Conservation (phyloP, 2,888 invertebrate genomes). For the Drosophila putrida region DNA sequence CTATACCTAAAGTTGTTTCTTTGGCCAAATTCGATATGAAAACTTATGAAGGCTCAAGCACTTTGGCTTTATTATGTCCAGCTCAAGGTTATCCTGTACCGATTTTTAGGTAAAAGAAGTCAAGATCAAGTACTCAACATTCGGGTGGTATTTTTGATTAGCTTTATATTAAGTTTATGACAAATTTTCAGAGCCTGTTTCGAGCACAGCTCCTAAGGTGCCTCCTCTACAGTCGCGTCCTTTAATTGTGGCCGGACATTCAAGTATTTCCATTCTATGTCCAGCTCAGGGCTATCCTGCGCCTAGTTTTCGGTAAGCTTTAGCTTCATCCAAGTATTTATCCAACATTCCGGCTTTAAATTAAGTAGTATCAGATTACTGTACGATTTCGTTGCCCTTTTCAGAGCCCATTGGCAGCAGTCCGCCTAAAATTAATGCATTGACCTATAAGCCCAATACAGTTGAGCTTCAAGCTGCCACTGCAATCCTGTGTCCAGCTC, state of each 20-base stretch:
- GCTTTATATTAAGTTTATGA: background rate
- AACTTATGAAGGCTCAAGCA: slow-evolving; percentile 63
- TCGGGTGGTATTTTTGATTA: slow-evolving; percentile 35
- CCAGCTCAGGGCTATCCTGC: slow-evolving; percentile 92
- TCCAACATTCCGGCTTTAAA: slow-evolving; percentile 34
- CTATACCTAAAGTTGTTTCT: slow-evolving; percentile 89
- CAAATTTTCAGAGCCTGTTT: slow-evolving; percentile 86
- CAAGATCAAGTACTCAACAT: slow-evolving; percentile 17
- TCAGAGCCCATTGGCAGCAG: slow-evolving; percentile 87
- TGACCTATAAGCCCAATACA: slow-evolving; percentile 85
- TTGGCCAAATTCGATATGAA: slow-evolving; percentile 85
- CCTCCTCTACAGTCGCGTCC: slow-evolving; percentile 86
- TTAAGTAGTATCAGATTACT: background rate
- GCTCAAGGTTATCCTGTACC: slow-evolving; percentile 87
- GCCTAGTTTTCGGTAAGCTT: slow-evolving; percentile 89
- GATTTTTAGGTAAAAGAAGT: slow-evolving; percentile 85
- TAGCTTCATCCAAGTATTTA: too few relatives aligned
- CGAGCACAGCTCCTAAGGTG: slow-evolving; percentile 87
- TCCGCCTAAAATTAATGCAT: slow-evolving; percentile 86
- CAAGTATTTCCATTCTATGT: slow-evolving; percentile 89
- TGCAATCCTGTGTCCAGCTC: slow-evolving; percentile 91
- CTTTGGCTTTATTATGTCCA: slow-evolving; percentile 84
- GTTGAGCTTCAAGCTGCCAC: slow-evolving; percentile 86
- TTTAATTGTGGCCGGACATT: slow-evolving; percentile 83
- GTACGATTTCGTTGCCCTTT: slow-evolving; percentile 24